Conservation (phyloP, 2,797 vertebrate genomes). For the Bradypus variegatus region DNA sequence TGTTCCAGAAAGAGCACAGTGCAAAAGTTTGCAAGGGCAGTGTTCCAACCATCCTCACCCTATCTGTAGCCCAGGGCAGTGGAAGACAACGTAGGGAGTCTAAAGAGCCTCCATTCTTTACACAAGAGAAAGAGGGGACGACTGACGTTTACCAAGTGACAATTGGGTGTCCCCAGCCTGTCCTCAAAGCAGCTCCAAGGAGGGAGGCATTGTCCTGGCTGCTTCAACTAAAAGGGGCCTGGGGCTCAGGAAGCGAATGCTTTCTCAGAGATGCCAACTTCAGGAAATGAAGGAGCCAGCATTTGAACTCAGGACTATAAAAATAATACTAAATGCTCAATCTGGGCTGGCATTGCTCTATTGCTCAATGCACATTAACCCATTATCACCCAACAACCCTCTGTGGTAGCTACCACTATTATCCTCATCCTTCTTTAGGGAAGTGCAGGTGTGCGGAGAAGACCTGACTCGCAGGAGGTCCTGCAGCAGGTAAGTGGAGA, state of each 20-base stretch:
- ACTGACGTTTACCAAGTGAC: neutral
- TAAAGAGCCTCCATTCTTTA: neutral
- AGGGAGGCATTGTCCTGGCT: neutral
- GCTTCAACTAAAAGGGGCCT: neutral
- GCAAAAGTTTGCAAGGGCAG: neutral
- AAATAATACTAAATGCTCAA: neutral
- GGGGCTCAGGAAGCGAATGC: neutral
- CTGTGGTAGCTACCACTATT: neutral
- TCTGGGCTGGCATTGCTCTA: too few species aligned
- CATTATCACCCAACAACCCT: neutral
- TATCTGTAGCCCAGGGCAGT: neutral
- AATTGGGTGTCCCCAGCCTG: fast-evolving
- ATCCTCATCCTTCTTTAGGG: neutral
- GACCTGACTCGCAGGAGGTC: neutral
- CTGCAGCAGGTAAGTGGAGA: neutral
- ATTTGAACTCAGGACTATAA: neutral
- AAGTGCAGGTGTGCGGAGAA: neutral
- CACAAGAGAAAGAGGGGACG: neutral
- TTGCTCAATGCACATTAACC: too few species aligned
- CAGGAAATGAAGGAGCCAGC: neutral
- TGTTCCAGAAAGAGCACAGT: neutral
- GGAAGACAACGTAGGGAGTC: neutral
- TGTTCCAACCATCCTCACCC: neutral
- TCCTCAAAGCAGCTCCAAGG: neutral
- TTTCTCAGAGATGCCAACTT: neutral